Evolutionary conservation across 2,113 vertebrate species (phyloP), one percentile per base, ranked within the genome.

Genomic region (Pagrus major): DNA sequence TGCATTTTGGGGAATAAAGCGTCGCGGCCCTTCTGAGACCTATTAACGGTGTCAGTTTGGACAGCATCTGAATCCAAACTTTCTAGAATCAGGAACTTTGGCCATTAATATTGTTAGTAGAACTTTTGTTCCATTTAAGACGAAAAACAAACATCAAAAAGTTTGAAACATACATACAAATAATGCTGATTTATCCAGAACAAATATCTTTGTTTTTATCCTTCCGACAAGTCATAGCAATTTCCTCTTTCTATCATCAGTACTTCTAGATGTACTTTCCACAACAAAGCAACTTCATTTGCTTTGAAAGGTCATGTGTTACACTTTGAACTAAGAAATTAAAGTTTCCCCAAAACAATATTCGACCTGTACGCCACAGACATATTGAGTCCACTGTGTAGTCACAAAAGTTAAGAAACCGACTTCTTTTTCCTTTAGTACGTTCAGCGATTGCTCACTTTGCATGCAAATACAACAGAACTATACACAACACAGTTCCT

Each of bases 11-110:
- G 71, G 23, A 75, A 70, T 56, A 69, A 49, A 44, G 56, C 12
- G 51, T 63, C 54, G 31, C 0, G 10, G 63, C 25, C 41, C 77
- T 75, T 54, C 68, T 66, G 77, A 86, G 84, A 76, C 68, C 46
- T 52, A 78, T 76, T 91, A 89, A 78, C 51, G 49, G 10, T 75
- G 76, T 83, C 72, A 70, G 56, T 41, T 73, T 76, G 73, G 46
- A 46, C 52, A 63, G 86, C 85, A 74, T 64, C 37, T 23, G 16
- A 63, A 52, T 61, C 5, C 14, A 18, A 71, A 81, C 67, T 76
- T 81, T 80, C 20, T 77, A 10, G 44, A 37, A 73, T 81, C 33
- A 16, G 47, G 49, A 88, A 86, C 67, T 86, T 84, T 81, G 68
- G 9, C 15, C 33, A 78, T 87, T 83, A 77, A 82, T 63, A 78